Evolutionary conservation across 2,888 invertebrate species (phyloP), one percentile per base, ranked within the genome.

Genomic region (Siphlonurus alternatus): DNA sequence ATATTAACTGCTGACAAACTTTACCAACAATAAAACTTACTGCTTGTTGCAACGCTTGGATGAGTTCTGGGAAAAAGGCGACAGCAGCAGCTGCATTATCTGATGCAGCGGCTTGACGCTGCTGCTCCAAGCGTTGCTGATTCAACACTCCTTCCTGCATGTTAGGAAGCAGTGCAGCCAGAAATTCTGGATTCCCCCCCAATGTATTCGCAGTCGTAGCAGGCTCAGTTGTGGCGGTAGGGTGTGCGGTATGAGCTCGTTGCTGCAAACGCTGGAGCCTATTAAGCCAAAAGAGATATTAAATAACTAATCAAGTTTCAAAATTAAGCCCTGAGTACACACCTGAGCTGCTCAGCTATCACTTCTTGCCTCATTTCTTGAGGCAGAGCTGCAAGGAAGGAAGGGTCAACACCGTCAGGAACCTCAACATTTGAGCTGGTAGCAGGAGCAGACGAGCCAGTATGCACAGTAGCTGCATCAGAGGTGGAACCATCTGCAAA

Each of bases 281-380:
- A 56, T 2, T 53, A 66, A 64, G 15, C n/a, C n/a, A n/a, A n/a
- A n/a, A n/a, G n/a, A n/a, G n/a, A n/a, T 20, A 60, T 64, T 59
- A 1, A 63, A 56, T 20, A 7, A 10, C 7, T 56, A 56, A 56
- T 56, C 56, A 56, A 56, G 20, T 20, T 56, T 18, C 56, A 20
- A 20, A 22, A 22, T 22, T 56, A 7, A 56, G 59, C n/a, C 22
- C 59, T 25, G n/a, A 23, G 23, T 23, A 3, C 23, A 23, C 62
- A 75, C 67, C 83, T 77, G 64, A 89, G 78, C 72, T 91, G 90
- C 72, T 93, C 92, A 1, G 89, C 83, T 38, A 93, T 88, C 0
- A 90, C 89, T 75, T 93, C 93, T 69, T 88, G 85, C 1, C 93
- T 80, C 81, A 93, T 90, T 71, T 90, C 90, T 66, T 88, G 89